These are phyloP conservation scores for Craniophora ligustri DNA, from an alignment of 2,888 invertebrate genomes.

Conservation along the genomic window DNA sequence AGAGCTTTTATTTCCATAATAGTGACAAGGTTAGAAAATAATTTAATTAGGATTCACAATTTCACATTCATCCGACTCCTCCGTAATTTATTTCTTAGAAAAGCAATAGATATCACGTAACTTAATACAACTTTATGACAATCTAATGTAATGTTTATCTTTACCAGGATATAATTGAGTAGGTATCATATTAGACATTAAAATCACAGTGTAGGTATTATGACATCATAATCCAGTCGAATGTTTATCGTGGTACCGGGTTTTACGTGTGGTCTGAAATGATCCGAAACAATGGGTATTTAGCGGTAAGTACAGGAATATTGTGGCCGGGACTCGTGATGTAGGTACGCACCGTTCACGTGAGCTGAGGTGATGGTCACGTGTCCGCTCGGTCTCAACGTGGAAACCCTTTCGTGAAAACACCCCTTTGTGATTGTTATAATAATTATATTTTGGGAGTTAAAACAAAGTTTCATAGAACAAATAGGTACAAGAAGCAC, in stretches of 20 bases:
- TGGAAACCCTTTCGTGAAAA: conserved; percentile 35
- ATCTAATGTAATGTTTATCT: not conserved
- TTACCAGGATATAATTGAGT: conserved; percentile 14
- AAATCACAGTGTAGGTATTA: conserved; percentile 5
- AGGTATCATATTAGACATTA: conserved; percentile 16
- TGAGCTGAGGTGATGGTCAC: conserved; percentile 30
- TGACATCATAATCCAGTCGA: conserved; percentile 8
- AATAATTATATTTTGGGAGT: conserved; percentile 9
- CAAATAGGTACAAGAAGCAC: not conserved
- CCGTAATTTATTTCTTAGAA: not conserved
- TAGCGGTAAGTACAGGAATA: conserved; percentile 15
- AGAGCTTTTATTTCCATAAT: conserved; percentile 13
- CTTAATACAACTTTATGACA: conserved; percentile 3
- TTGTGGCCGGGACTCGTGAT: conserved; percentile 10
- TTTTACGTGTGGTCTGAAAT: conserved; percentile 22
- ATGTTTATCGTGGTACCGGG: not conserved
- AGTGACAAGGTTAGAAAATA: not conserved
- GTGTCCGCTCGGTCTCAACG: conserved; percentile 29
- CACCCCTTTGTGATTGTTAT: conserved; percentile 16
- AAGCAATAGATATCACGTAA: conserved; percentile 3
- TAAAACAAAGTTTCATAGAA: conserved; percentile 3
- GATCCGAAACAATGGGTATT: conserved; percentile 15
- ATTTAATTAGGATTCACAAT: no score
- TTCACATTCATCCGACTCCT: not conserved
- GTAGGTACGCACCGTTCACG: conserved; percentile 10